Evolutionary conservation across 2,113 vertebrate genomes (phyloP).

Genomic region (Ivindomyrus marchei): DNA sequence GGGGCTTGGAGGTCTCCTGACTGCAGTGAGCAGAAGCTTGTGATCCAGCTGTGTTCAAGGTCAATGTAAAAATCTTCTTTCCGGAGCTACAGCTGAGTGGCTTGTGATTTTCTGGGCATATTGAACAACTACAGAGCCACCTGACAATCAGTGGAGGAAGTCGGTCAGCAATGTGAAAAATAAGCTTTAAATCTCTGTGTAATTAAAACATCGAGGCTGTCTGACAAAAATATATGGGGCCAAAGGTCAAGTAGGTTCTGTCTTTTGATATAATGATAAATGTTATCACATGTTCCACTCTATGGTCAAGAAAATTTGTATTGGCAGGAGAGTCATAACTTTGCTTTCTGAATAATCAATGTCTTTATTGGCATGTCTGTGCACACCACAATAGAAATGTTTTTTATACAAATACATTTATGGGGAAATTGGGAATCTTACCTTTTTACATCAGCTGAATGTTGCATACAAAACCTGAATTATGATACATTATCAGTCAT

Average conservation of each 20-base stretch:
- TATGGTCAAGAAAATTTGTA: not conserved
- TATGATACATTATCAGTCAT: not conserved
- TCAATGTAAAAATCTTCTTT: not conserved
- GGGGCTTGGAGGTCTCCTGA: not conserved
- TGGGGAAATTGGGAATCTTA: not conserved
- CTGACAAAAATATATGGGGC: not conserved
- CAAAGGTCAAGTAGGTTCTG: not conserved
- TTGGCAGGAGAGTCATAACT: not conserved
- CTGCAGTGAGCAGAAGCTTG: not conserved
- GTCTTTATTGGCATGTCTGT: not conserved
- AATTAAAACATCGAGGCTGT: not conserved
- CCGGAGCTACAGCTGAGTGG: slow-evolving; percentile 17
- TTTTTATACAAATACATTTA: not conserved
- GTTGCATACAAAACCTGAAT: not conserved
- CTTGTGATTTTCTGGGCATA: slow-evolving; percentile 24
- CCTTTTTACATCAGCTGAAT: not conserved
- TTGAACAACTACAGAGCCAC: slow-evolving; percentile 24
- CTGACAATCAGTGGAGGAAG: not conserved
- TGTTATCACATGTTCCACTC: not conserved
- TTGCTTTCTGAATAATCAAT: not conserved
- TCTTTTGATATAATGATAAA: not conserved
- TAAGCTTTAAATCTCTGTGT: not conserved
- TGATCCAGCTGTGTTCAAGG: not conserved
- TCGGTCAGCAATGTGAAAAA: not conserved
- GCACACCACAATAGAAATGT: not conserved